Percentiles rank a stretch among this genome's conserved stretches.
Conservation (phyloP, 2,888 invertebrate species). For the Leucophora obtusa region DNA sequence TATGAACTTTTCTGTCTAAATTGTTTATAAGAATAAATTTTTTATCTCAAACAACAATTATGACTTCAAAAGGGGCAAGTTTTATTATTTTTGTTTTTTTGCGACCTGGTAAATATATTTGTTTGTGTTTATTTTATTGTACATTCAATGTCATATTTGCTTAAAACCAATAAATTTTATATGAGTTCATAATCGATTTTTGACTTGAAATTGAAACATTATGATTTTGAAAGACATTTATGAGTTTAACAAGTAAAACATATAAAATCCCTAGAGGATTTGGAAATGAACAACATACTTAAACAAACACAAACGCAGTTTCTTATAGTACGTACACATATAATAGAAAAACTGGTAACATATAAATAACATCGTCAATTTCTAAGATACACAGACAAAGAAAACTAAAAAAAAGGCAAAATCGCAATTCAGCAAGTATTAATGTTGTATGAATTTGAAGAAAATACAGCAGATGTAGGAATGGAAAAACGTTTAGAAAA, state of each 20-base stretch:
- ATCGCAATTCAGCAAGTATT: constrained; percentile 48
- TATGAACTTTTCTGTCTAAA: too few species aligned
- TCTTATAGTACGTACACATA: neutral
- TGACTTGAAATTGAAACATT: constrained; percentile 74
- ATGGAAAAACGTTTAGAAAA: constrained; percentile 16
- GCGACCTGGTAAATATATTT: neutral
- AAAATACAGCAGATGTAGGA: constrained; percentile 21
- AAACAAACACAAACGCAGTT: constrained; percentile 4
- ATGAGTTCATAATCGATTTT: constrained; percentile 77
- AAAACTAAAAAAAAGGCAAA: constrained; percentile 21
- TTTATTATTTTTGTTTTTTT: neutral
- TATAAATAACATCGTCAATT: constrained; percentile 42
- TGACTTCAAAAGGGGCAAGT: constrained; percentile 1
- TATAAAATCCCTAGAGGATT: constrained; percentile 71
- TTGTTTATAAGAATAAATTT: neutral
- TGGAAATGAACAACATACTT: neutral
- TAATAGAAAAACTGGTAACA: neutral
- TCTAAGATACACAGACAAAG: constrained; percentile 13
- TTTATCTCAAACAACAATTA: constrained; percentile 7
- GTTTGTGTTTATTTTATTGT: constrained; percentile 27
- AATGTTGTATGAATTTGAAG: neutral
- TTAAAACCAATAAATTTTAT: constrained; percentile 76
- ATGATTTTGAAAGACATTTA: constrained; percentile 77
- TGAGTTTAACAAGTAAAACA: constrained; percentile 69
- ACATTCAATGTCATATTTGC: constrained; percentile 75